Evolutionary conservation across 2,113 vertebrate genomes (phyloP).

Genomic region (Ranitomeya imitator): DNA sequence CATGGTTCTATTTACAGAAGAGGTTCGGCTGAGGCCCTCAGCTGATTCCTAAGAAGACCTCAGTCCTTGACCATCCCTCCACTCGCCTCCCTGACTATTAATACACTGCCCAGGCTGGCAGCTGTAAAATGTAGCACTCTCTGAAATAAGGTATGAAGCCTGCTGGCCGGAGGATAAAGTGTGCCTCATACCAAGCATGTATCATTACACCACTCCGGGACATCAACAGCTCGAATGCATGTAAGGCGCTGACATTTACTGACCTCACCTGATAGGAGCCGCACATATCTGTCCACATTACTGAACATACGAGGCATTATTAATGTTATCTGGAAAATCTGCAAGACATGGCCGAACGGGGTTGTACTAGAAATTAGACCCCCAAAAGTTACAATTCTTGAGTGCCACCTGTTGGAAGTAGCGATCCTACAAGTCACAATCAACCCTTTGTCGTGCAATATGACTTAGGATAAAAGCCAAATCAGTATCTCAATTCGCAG

Average conservation of each 20-base stretch:
- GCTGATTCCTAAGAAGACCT: conserved; percentile 27
- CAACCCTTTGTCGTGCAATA: too few species aligned
- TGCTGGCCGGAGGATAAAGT: conserved; percentile 43
- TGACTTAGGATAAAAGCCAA: too few species aligned
- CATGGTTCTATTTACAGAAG: not conserved
- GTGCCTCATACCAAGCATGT: conserved; percentile 50
- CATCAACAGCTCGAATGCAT: not conserved
- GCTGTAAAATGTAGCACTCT: conserved; percentile 25
- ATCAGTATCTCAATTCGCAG: too few species aligned
- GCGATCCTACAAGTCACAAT: too few species aligned
- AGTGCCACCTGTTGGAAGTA: too few species aligned
- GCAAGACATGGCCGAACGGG: not conserved
- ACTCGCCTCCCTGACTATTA: conserved; percentile 28
- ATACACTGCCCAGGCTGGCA: conserved; percentile 15
- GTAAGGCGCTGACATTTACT: conserved; percentile 24
- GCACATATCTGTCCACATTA: not conserved
- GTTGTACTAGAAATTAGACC: not conserved
- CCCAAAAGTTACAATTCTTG: too few species aligned
- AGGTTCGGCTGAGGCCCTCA: not conserved
- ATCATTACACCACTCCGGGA: conserved; percentile 37
- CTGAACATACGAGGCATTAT: not conserved
- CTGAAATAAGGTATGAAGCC: conserved; percentile 45
- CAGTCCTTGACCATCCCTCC: conserved; percentile 1
- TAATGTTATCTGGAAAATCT: not conserved
- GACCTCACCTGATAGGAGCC: conserved; percentile 13